These are phyloP conservation scores for Parapristionchus giblindavisi DNA, from an alignment of 2,888 invertebrate species.

Conservation along the genomic window DNA sequence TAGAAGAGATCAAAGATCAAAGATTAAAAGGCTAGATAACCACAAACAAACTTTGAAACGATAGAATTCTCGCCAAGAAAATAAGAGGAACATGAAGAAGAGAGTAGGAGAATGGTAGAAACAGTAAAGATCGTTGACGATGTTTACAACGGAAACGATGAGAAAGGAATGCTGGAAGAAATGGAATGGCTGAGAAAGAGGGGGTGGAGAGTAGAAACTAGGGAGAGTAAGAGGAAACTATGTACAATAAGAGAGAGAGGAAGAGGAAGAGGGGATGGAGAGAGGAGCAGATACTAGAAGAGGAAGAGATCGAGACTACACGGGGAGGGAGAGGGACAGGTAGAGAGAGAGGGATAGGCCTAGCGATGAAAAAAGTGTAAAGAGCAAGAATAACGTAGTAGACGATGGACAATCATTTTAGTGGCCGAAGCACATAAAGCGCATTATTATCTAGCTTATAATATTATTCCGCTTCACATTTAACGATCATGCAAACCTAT, in stretches of 20 bases:
- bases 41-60: neutral
- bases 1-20: neutral
- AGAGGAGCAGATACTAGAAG: neutral
- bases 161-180: too few relatives aligned
- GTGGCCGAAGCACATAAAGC: too few relatives aligned
- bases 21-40: neutral
- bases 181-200: neutral
- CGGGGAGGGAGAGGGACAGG: neutral
- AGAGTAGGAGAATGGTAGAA: neutral
- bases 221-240: neutral
- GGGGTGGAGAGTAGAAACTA: neutral
- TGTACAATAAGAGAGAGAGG: neutral
- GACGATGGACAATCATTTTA: too few relatives aligned
- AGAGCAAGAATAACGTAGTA: too few relatives aligned
- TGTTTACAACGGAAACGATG: too few relatives aligned
- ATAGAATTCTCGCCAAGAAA: neutral
- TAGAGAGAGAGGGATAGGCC: neutral
- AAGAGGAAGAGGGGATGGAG: neutral
- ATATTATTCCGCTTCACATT: too few relatives aligned
- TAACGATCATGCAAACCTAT: too few relatives aligned
- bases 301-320: too few relatives aligned
- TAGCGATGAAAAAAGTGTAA: too few relatives aligned
- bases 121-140: too few relatives aligned
- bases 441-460: too few relatives aligned
- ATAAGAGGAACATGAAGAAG: neutral